Base-by-base conservation (phyloP, 2,797 vertebrate genomes). In the Peromyscus melanophrys region DNA sequence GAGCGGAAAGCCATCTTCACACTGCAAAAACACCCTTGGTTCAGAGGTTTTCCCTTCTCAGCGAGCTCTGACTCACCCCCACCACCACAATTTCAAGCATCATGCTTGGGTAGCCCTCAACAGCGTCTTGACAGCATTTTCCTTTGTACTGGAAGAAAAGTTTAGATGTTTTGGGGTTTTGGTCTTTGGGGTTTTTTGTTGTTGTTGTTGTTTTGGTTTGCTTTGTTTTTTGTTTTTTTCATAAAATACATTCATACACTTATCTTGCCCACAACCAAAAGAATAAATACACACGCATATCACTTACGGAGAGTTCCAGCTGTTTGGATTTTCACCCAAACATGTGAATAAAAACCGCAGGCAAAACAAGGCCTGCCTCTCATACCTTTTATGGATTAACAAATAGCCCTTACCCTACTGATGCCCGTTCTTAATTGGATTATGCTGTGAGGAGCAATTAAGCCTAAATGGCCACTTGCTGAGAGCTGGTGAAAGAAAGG, bases 381-480 rank as follows among this genome's bases (percentile, higher is more conserved):
- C 91, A 55, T 98, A 98, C 96, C 98, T 98, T 98, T 98, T 98
- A 98, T 46, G 73, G 95, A 98, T 98, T 98, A 98, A 98, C 98
- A 98, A 98, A 98, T 98, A 98, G 97, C 97, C 97, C 87, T 98
- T 98, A 96, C 95, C 94, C 96, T 97, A 96, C 76, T 97, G 97
- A 98, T 97, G 96, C 94, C 97, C 90, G 40, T 96, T 98, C 98
- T 98, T 98, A 98, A 98, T 98, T 98, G 98, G 98, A 97, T 97
- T 97, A 96, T 89, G 95, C 97, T 98, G 97, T 97, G 98, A 98
- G 90, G 89, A 98, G 95, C 98, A 98, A 98, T 98, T 98, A 98
- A 98, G 96, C 94, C 96, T 98, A 98, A 98, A 98, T 61, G 96
- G 97, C 97, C 97, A 97, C 98, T 98, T 98, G 98, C 98, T 98